Evolutionary conservation across 2,888 invertebrate genomes (phyloP), one percentile per base, ranked within the genome.

Genomic region (Agrochola lychnidis): DNA sequence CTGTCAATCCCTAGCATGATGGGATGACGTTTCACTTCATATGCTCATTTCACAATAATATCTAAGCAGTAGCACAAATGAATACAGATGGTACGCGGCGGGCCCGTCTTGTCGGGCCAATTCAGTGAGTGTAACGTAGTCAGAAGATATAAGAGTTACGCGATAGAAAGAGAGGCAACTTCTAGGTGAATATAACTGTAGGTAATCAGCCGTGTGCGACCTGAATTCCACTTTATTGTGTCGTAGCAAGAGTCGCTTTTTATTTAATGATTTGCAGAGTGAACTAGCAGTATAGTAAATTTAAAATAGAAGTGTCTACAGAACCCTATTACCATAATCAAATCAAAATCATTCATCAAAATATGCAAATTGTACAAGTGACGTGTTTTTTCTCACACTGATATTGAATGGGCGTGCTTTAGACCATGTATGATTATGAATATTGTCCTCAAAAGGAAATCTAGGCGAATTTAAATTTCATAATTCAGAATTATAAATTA

Each of bases 371-470:
- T 12, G 40, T 45, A 40, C 22, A 25, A 51, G 12, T n/a, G 59
- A 70, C 56, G 36, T 59, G 63, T 74, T 83, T 76, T 73, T 77
- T 78, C 48, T 62, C 66, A 79, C 72, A 57, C 36, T 51, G 9
- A 63, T 63, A 71, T 73, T 83, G 73, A 73, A 77, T 83, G 61
- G 73, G 75, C 78, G 73, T 73, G 61, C 61, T 73, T 79, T 51
- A 22, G 45, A 42, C 64, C 81, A 85, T 85, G 36, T 40, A 22
- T 30, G 48, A 62, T 30, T 30, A 64, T 59, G 51, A 62, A 73
- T 72, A 59, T 81, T 59, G 61, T 72, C 82, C 69, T 36, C 48
- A 70, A 67, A 66, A 67, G 81, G 78, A 70, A 62, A 72, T 72
- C 51, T 69, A 42, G 57, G 16, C 70, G 40, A 80, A 70, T 12